Conservation (phyloP, 92 coral and sea anemone species). For the Palythoa grandiflora region DNA sequence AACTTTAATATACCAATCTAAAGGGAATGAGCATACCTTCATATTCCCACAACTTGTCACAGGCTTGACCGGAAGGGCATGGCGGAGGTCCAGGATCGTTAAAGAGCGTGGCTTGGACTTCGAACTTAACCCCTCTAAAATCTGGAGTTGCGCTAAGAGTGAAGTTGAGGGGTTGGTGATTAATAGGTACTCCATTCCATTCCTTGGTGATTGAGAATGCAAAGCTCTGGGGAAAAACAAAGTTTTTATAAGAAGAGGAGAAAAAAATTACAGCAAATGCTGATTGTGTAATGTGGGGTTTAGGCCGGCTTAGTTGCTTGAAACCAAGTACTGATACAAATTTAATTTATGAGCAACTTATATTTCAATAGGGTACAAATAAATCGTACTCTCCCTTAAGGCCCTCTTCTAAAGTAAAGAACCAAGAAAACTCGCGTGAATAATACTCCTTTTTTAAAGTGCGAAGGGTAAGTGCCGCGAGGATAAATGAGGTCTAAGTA, state of each 20-base stretch:
- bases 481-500: too few relatives aligned
- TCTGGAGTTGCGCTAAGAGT: conserved; percentile 81
- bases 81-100: conserved; percentile 91
- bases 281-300: neutral
- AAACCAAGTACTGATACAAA: too few relatives aligned
- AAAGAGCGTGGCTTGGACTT: conserved; percentile 94
- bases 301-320: too few relatives aligned
- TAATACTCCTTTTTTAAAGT: too few relatives aligned
- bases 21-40: conserved; percentile 71
- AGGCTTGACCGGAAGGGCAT: conserved; percentile 81
- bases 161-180: conserved; percentile 81
- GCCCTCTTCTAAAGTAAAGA: too few relatives aligned
- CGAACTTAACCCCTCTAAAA: conserved; percentile 65
- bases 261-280: neutral
- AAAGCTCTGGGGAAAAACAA: conserved; percentile 48
- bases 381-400: too few relatives aligned
- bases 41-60: conserved; percentile 90
- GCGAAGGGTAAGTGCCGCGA: too few relatives aligned
- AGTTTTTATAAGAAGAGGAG: neutral
- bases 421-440: too few relatives aligned
- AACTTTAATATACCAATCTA: neutral
- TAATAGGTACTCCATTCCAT: conserved; percentile 89
- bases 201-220: conserved; percentile 71
- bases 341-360: too few relatives aligned
- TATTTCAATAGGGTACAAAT: too few relatives aligned